Percentiles rank a stretch among this genome's conserved stretches.
Conservation (phyloP, 2,888 invertebrate genomes). For the Ectemnius continuus region DNA sequence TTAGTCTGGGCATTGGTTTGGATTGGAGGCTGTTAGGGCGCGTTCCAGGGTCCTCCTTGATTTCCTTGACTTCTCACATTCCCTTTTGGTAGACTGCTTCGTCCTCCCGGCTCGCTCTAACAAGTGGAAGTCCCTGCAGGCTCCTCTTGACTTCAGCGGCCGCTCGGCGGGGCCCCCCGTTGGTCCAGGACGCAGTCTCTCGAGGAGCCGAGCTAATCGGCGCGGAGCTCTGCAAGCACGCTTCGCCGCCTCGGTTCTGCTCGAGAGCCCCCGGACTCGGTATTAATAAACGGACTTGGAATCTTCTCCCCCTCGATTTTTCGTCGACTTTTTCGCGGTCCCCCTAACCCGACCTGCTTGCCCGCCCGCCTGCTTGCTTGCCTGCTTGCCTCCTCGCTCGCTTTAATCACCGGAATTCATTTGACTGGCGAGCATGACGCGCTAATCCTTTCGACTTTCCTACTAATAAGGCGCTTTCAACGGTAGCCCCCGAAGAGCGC, state of each 20-base stretch:
- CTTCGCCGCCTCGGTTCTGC: slow-evolving; percentile 59
- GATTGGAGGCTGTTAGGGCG: neutral
- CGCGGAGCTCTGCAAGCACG: slow-evolving; percentile 66
- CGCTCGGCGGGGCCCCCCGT: slow-evolving; percentile 32
- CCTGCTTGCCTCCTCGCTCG: slow-evolving; percentile 23
- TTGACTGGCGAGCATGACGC: slow-evolving; percentile 19
- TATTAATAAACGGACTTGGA: slow-evolving; percentile 59
- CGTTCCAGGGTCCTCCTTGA: neutral
- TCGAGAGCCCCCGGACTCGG: slow-evolving; percentile 49
- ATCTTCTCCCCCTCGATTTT: slow-evolving; percentile 41
- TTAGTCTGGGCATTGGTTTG: neutral
- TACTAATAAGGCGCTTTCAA: neutral
- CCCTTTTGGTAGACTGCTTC: slow-evolving; percentile 1
- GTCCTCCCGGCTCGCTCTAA: slow-evolving; percentile 39
- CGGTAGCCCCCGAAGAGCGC: neutral
- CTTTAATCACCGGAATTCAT: slow-evolving; percentile 16
- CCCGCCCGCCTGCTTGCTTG: slow-evolving; percentile 14
- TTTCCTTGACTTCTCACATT: slow-evolving; percentile 8
- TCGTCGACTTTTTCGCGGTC: slow-evolving; percentile 34
- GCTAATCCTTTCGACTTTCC: neutral
- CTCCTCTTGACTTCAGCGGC: slow-evolving; percentile 8
- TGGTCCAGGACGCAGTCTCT: slow-evolving; percentile 37
- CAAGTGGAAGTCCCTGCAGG: slow-evolving; percentile 23
- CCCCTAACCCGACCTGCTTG: no score
- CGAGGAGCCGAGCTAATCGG: slow-evolving; percentile 68